A percentile compares a stretch with the other conserved stretches of the same genome.
phyloP scores from a whole-genome alignment of 2,797 vertebrate species.

The Rousettus madagascariensis region DNA sequence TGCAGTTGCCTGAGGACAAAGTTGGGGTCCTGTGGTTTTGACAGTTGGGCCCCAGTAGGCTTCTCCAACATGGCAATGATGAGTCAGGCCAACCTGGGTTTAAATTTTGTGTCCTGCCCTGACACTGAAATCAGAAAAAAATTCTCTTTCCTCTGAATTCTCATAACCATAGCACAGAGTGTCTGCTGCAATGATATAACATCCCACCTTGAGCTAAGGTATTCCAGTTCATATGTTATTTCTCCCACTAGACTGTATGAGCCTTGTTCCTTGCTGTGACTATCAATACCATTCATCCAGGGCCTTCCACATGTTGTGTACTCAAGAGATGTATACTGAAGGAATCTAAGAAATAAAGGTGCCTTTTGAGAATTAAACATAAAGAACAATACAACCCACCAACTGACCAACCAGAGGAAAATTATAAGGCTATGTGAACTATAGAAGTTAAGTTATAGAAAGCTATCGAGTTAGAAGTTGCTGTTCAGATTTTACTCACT shows the following conservation, averaged over 20 bases:
- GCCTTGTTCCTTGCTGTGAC: not conserved
- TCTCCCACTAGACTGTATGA: not conserved
- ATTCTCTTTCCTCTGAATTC: not conserved
- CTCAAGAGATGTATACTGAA: not conserved
- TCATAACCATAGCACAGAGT: accelerated
- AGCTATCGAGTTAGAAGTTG: not conserved
- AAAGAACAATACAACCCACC: not conserved
- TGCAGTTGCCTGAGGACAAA: not conserved
- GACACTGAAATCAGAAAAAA: not conserved
- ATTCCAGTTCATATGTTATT: not conserved
- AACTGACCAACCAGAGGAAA: not conserved
- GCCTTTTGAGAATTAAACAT: not conserved
- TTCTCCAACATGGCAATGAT: not conserved
- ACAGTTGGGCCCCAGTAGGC: accelerated
- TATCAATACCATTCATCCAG: not conserved
- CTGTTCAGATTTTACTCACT: not conserved
- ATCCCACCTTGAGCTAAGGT: not conserved
- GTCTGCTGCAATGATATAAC: not conserved
- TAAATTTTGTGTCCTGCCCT: not conserved
- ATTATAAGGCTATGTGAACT: not conserved
- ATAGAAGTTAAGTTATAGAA: not conserved
- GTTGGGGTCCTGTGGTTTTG: not conserved
- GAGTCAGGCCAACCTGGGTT: not conserved
- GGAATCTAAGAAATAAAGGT: not conserved
- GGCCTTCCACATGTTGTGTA: not conserved